Evolutionary conservation across 1,140 invertebrate species (phyloP).

Genomic region (Apis mellifera): Amel_HAv3.1 CM009944.2:7648001-7648500

Average conservation of each 20-base stretch:
- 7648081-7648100: not conserved
- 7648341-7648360: constrained; percentile 31
- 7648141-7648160: not conserved
- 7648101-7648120: not conserved
- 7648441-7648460: constrained; percentile 55
- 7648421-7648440: constrained; percentile 27
- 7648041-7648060: not conserved
- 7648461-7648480: constrained; percentile 39
- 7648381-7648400: constrained; percentile 42
- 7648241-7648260: not conserved
- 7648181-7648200: too few relatives aligned
- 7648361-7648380: constrained; percentile 37
- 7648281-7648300: too few relatives aligned
- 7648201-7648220: too few relatives aligned
- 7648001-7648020: not conserved
- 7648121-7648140: not conserved
- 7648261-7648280: not conserved
- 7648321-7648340: constrained; percentile 11
- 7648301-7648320: too few relatives aligned
- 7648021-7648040: not conserved
- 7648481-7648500: constrained; percentile 56
- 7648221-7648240: not conserved
- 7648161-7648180: not conserved
- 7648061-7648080: not conserved
- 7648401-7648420: constrained; percentile 50